A percentile compares a stretch with the other conserved stretches of the same genome.
Evolutionary conservation across 2,113 vertebrate genomes (phyloP).

Genomic region (Silurus asotus): DNA sequence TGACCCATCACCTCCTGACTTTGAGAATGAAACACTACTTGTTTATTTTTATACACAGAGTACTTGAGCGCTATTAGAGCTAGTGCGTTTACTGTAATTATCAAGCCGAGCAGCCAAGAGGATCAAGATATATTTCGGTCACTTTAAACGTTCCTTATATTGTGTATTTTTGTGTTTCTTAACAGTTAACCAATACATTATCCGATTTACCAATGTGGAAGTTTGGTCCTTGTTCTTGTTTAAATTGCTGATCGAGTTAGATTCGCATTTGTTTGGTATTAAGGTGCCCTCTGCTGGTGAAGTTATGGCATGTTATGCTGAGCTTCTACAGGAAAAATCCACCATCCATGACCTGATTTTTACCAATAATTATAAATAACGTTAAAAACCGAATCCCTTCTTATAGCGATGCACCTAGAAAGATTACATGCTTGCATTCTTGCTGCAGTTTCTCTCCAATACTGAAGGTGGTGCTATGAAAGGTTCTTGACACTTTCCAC

Average conservation of each 20-base stretch:
- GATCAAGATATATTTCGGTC: background rate
- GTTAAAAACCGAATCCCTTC: background rate
- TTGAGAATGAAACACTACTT: conserved; percentile 32
- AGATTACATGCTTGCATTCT: background rate
- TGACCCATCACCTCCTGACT: background rate
- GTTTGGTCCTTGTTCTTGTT: background rate
- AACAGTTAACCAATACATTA: background rate
- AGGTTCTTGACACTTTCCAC: background rate
- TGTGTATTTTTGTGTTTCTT: background rate
- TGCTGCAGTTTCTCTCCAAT: background rate
- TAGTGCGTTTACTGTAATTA: conserved; percentile 3
- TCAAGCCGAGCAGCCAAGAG: background rate
- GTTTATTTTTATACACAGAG: conserved; percentile 34
- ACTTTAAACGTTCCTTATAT: background rate
- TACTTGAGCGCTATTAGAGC: conserved; percentile 24
- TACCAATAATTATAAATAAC: background rate
- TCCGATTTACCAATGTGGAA: background rate
- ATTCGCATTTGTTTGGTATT: background rate
- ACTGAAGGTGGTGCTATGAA: background rate
- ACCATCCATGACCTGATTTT: background rate
- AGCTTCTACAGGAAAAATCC: background rate
- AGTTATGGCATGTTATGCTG: background rate
- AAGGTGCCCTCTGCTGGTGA: conserved; percentile 13
- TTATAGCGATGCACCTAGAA: background rate
- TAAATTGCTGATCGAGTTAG: background rate